These are phyloP conservation scores for Molothrus aeneus DNA, from an alignment of 2,797 vertebrate species.

Conservation along the genomic window DNA sequence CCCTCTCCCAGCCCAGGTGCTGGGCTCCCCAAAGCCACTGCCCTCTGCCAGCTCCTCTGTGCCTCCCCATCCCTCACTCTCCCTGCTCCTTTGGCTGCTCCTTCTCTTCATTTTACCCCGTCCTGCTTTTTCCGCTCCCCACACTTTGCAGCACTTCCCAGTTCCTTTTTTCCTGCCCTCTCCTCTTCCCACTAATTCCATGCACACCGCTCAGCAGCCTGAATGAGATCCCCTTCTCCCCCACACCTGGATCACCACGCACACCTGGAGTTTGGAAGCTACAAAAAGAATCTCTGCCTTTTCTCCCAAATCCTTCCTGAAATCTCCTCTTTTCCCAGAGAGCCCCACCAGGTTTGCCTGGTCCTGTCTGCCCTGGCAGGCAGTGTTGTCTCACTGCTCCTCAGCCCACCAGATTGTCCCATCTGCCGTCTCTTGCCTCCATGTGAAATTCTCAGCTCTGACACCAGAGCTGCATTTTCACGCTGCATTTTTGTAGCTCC, in stretches of 20 bases:
- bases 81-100: fast-evolving
- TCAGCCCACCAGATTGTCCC: neutral
- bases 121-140: neutral
- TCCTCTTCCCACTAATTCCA: neutral
- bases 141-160: neutral
- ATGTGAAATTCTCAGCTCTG: neutral
- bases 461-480: neutral
- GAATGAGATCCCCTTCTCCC: neutral
- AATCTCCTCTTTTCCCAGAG: neutral
- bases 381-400: neutral
- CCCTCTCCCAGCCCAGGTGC: neutral
- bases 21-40: neutral
- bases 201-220: neutral
- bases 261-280: neutral
- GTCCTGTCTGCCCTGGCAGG: neutral
- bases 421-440: neutral
- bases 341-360: neutral
- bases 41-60: neutral
- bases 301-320: neutral
- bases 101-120: neutral
- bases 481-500: neutral
- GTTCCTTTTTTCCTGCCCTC: neutral
- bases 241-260: neutral
- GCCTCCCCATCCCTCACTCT: neutral
- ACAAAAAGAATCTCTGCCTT: neutral